These are phyloP conservation scores for Papilio demoleus DNA, from an alignment of 2,888 invertebrate species.

Conservation along the genomic window DNA sequence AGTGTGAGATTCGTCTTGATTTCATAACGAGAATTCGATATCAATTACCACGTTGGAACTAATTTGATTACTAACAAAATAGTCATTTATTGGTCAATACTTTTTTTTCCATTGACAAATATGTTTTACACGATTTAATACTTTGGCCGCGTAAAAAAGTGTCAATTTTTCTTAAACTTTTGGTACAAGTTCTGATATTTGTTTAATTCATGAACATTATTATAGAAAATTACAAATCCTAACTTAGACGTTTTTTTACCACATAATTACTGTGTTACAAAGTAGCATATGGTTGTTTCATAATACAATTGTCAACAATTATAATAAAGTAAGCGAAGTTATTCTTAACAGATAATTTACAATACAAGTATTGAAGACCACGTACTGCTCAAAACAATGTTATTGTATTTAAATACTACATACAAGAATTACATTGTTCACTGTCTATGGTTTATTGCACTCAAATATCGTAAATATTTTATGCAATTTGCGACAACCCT, in stretches of 20 bases:
- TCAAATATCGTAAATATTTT: conserved; percentile 23
- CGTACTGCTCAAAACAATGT: conserved; percentile 37
- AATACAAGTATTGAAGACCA: conserved; percentile 13
- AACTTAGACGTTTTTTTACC: too few relatives aligned
- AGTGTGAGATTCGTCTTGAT: conserved; percentile 5
- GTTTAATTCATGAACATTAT: too few relatives aligned
- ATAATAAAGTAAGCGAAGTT: not conserved
- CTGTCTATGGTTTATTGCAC: conserved; percentile 28
- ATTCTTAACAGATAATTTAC: not conserved
- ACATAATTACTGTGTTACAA: not conserved
- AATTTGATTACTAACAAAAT: not conserved
- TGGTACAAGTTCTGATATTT: too few relatives aligned
- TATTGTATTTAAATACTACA: conserved; percentile 33
- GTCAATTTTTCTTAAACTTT: too few relatives aligned
- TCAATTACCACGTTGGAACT: not conserved
- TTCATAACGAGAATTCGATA: not conserved
- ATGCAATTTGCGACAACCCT: conserved; percentile 33
- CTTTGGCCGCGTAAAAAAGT: too few relatives aligned
- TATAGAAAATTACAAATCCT: too few relatives aligned
- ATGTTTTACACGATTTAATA: too few relatives aligned
- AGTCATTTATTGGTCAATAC: not conserved
- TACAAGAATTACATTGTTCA: conserved; percentile 36
- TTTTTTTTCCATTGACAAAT: too few relatives aligned
- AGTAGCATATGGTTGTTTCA: not conserved
- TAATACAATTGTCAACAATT: not conserved